Evolutionary conservation across 1,140 invertebrate species (phyloP), one percentile per base, ranked within the genome.

Genomic region (Penaeus chinensis): DNA sequence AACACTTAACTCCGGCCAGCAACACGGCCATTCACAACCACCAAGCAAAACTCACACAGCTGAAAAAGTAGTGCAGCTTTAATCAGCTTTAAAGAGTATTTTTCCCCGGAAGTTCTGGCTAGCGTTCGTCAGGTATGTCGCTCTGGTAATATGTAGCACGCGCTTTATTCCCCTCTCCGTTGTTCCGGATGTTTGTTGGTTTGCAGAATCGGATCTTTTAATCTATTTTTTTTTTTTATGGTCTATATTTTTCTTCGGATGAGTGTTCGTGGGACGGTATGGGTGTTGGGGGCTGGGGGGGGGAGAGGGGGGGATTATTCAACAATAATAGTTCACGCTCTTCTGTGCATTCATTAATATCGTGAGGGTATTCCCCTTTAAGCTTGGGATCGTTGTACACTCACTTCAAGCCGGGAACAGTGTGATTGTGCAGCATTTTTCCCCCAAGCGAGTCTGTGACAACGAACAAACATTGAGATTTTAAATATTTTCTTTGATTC

Each of bases 31-130:
- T 84, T 66, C 42, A 61, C 71, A 66, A 62, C 54, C 61, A 66
- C 37, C 27, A 62, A 82, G 69, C 81, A 82, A 82, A 82, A 65
- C 81, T 82, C 81, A 66, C n/a, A 42, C 24, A 19, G 81, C 16
- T 24, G 81, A 65, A 47, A 78, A 37, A 60, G 66, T 32, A 78
- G 60, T 85, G 27, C 83, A 85, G 74, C 83, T 85, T 85, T 85
- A 85, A 85, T 27, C 42, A 66, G 80, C 80, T 86, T 86, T 86
- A 24, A 65, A 11, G 60, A 27, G 77, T 69, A 69, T 69, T 60
- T 71, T 79, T 86, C 47, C 47, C 47, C 47, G 47, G 47, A 47
- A 47, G 76, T 84, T 60, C 76, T 54, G 82, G 82, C 82, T 71
- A 84, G 22, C 32, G 65, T 37, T 66, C 11, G 61, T 69, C 27